Base-by-base conservation (phyloP, 2,113 vertebrate species). In the Erinaceus europaeus region DNA sequence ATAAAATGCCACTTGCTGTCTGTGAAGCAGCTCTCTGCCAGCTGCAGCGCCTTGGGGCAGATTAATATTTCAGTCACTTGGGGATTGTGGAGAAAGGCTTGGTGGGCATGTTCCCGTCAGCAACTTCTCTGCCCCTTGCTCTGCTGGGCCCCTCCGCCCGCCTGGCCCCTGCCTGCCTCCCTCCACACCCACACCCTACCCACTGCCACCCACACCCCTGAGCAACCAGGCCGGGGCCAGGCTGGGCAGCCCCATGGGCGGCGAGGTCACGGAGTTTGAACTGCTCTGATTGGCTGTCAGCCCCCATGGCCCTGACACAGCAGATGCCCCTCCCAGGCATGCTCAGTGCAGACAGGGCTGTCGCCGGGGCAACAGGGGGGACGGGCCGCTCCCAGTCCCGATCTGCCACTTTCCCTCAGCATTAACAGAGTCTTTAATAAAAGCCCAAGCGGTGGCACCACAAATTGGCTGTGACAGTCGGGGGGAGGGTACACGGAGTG, bases 381-480 rank as follows among this genome's bases (percentile, higher is more conserved):
- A 86, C 84, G 38, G 96, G 96, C 93, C 76, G 95, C 97, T 96
- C 94, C 97, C 98, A 98, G 98, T 98, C 98, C 97, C 96, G 98
- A 98, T 96, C 98, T 99, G 98, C 98, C 98, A 99, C 98, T 98
- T 98, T 98, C 97, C 97, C 97, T 99, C 98, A 99, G 97, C 98
- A 98, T 99, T 99, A 99, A 98, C 98, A 98, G 98, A 97, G 97
- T 97, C 97, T 98, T 98, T 99, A 99, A 99, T 99, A 98, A 98
- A 98, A 97, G 98, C 97, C 98, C 98, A 99, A 98, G 98, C 98
- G 98, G 98, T 98, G 98, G 98, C 95, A 97, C 96, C 93, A 94
- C 98, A 99, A 99, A 99, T 99, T 96, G 98, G 97, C 98, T 98
- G 94, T 99, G 99, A 99, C 99, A 99, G 98, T 98, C 97, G 97